Evolutionary conservation across 2,113 vertebrate species (phyloP).

Genomic region (Aptenodytes forsteri): DNA sequence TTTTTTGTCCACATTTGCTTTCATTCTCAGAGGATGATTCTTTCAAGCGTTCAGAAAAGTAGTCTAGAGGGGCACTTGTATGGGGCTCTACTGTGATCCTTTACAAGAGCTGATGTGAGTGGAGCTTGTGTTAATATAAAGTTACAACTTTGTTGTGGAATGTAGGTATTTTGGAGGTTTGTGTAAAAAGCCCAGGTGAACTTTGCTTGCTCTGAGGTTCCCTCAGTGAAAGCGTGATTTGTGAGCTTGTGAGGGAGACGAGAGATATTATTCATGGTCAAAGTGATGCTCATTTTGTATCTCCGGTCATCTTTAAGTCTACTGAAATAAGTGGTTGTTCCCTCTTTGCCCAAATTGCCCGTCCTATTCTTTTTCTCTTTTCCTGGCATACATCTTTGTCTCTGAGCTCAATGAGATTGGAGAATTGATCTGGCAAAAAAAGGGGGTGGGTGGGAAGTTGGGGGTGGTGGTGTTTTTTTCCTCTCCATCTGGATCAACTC

Average conservation of each 20-base stretch:
- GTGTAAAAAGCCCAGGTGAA: neutral
- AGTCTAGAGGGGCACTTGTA: too few species aligned
- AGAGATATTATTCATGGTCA: fast-evolving
- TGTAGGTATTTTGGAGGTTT: neutral
- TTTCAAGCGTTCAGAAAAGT: neutral
- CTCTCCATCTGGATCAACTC: neutral
- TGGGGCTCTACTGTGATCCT: too few species aligned
- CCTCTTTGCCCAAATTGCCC: neutral
- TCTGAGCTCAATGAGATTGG: neutral
- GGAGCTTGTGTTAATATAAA: neutral
- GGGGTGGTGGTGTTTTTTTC: neutral
- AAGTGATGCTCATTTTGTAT: too few species aligned
- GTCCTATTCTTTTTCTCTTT: neutral
- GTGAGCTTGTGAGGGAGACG: neutral
- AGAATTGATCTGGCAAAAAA: neutral
- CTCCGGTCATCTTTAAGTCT: fast-evolving
- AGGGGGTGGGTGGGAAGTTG: fast-evolving
- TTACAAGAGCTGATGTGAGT: fast-evolving
- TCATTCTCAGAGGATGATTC: neutral
- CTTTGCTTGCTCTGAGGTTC: neutral
- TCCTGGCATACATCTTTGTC: neutral
- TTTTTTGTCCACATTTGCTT: fast-evolving
- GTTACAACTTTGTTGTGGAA: too few species aligned
- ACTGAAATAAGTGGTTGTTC: neutral
- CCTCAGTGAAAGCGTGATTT: neutral